Evolutionary conservation across 2,888 invertebrate species (phyloP).

Genomic region (Paralinhomoeus sp.): DNA sequence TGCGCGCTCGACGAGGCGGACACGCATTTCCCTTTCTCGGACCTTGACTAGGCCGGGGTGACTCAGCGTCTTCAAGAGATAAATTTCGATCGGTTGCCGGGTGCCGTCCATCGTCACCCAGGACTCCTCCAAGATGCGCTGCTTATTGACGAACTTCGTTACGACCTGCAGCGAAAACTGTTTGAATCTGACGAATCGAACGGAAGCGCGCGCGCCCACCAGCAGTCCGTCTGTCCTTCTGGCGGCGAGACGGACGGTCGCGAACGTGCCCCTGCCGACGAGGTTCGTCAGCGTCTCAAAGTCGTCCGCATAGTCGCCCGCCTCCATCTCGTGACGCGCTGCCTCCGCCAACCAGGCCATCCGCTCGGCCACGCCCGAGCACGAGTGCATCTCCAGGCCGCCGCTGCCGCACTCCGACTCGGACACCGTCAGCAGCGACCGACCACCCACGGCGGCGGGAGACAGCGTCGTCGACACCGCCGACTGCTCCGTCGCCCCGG

Average conservation of each 20-base stretch:
- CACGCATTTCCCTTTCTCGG: neutral
- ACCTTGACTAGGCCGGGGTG: slow-evolving; percentile 43
- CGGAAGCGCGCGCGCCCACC: slow-evolving; percentile 14
- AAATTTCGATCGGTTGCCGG: slow-evolving; percentile 42
- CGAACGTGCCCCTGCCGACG: slow-evolving; percentile 51
- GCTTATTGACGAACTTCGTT: slow-evolving; percentile 46
- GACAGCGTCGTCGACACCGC: too few relatives aligned
- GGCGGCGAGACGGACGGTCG: slow-evolving; percentile 45
- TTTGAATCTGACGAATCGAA: neutral
- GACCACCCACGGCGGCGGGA: slow-evolving; percentile 26
- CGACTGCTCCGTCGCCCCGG: too few relatives aligned
- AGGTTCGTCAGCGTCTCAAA: slow-evolving; percentile 38
- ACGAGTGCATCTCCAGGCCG: too few relatives aligned
- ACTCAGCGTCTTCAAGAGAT: slow-evolving; percentile 40
- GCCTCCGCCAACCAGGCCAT: neutral
- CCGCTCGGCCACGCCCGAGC: too few relatives aligned
- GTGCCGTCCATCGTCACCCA: slow-evolving; percentile 35
- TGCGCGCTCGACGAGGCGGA: neutral
- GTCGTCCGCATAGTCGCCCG: slow-evolving; percentile 33
- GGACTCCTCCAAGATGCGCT: slow-evolving; percentile 42
- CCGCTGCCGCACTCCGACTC: neutral
- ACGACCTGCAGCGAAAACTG: slow-evolving; percentile 32
- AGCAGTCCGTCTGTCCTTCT: slow-evolving; percentile 38
- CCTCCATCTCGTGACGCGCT: neutral
- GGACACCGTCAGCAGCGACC: neutral